Conservation (phyloP, 2,888 invertebrate genomes). For the Halictus quadricinctus region DNA sequence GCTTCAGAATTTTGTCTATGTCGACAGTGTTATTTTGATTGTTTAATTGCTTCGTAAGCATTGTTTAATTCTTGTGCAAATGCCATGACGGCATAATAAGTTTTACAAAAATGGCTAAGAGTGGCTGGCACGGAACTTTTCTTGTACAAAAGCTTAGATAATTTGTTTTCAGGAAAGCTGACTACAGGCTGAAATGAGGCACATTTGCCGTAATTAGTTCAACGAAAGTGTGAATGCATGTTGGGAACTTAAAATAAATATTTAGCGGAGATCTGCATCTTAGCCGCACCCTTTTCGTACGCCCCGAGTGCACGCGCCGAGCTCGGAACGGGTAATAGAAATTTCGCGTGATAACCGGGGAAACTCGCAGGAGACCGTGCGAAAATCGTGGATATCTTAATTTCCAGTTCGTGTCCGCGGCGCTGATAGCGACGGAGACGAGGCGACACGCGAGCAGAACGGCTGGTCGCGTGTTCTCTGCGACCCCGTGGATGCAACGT, state of each 20-base stretch:
- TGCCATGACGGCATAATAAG: too few relatives aligned
- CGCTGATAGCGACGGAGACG: neutral
- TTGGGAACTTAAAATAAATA: neutral
- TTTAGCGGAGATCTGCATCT: neutral
- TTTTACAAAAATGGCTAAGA: too few relatives aligned
- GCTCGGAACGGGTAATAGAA: neutral
- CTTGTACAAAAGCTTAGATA: too few relatives aligned
- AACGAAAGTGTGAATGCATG: neutral
- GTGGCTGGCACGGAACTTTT: too few relatives aligned
- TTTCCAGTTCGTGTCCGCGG: neutral
- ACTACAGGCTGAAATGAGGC: neutral
- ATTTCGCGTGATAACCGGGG: neutral
- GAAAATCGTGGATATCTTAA: neutral
- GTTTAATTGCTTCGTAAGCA: too few relatives aligned
- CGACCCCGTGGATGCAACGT: conserved; percentile 32
- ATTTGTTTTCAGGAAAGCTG: neutral
- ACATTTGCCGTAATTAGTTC: neutral
- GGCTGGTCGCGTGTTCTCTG: conserved; percentile 5
- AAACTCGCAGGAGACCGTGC: neutral
- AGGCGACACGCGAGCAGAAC: conserved; percentile 6
- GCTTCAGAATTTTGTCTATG: too few relatives aligned
- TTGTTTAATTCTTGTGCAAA: too few relatives aligned
- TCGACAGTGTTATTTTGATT: too few relatives aligned
- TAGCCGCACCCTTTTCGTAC: neutral
- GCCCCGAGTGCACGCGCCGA: neutral